A percentile compares a stretch with the other conserved stretches of the same genome.
phyloP scores from a whole-genome alignment of 2,888 invertebrate genomes.

The Steromphala cineraria region DNA sequence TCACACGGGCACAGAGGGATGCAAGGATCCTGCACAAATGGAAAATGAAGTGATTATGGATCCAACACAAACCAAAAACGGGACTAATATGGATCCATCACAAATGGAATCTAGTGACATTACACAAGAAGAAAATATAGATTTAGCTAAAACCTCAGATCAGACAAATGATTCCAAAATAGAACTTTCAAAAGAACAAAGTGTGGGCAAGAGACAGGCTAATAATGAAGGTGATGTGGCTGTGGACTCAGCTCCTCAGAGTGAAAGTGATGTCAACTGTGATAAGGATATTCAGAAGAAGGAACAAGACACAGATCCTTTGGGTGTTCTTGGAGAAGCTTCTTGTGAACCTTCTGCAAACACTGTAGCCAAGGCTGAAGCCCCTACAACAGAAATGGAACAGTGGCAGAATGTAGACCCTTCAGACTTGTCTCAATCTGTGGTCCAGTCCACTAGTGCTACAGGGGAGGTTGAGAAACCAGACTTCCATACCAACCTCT shows the following conservation, averaged over 20 bases:
- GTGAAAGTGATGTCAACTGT: neutral
- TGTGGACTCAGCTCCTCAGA: neutral
- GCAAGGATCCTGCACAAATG: too few relatives aligned
- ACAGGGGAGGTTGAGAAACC: constrained; percentile 48
- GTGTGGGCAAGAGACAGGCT: neutral
- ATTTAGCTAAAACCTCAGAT: neutral
- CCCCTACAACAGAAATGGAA: constrained; percentile 25
- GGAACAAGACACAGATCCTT: neutral
- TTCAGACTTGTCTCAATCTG: constrained; percentile 21
- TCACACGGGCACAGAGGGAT: too few relatives aligned
- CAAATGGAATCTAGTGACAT: neutral
- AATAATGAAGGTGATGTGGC: neutral
- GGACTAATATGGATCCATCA: neutral
- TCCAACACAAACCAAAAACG: neutral
- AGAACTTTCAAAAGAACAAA: neutral
- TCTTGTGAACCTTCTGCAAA: neutral
- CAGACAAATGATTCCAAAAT: neutral
- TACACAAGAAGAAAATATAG: neutral
- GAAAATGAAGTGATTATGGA: neutral
- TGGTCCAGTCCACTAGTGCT: neutral
- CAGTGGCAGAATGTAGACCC: constrained; percentile 42
- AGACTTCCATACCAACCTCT: constrained; percentile 65
- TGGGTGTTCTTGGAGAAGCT: neutral
- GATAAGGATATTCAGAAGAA: neutral
- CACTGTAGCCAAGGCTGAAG: neutral